These are phyloP conservation scores for Drosophila infuscata DNA, from an alignment of 2,888 invertebrate species.

Conservation along the genomic window DNA sequence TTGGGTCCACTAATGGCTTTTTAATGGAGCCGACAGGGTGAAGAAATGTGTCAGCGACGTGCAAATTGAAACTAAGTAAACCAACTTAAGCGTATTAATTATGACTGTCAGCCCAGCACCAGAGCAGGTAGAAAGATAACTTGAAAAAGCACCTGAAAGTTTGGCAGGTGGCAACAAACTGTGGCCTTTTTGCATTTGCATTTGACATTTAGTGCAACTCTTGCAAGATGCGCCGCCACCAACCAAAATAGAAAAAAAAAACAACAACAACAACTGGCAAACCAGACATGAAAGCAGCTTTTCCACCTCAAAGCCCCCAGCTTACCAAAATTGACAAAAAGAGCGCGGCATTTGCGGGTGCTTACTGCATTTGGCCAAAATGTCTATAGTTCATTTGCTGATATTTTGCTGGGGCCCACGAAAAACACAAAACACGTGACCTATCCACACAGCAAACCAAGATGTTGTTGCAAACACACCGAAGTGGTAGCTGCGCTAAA, in stretches of 20 bases:
- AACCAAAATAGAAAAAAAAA: conserved; percentile 8
- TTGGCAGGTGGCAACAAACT: conserved; percentile 66
- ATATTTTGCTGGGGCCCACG: conserved; percentile 68
- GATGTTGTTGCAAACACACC: conserved; percentile 13
- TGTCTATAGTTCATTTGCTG: conserved; percentile 81
- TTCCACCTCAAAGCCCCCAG: conserved; percentile 8
- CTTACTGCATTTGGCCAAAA: conserved; percentile 75
- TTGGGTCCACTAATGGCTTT: conserved; percentile 68
- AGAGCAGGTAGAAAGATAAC: conserved; percentile 19
- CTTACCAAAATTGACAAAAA: conserved; percentile 33
- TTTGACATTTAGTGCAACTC: conserved; percentile 70
- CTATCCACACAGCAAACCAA: conserved; percentile 49
- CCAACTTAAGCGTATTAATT: conserved; percentile 78
- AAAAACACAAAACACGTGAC: conserved; percentile 69
- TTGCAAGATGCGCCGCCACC: conserved; percentile 63
- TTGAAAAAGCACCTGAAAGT: conserved; percentile 34
- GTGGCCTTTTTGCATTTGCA: conserved; percentile 76
- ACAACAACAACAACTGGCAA: conserved; percentile 14
- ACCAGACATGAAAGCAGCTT: conserved; percentile 52
- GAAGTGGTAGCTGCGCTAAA: conserved; percentile 14
- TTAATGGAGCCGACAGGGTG: conserved; percentile 64
- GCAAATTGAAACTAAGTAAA: conserved; percentile 71
- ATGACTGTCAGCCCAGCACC: conserved; percentile 62
- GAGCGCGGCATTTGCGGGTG: conserved; percentile 71
- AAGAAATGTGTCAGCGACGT: conserved; percentile 67